Evolutionary conservation across 1,140 invertebrate species (phyloP).

Genomic region (Radopholus similis): DNA sequence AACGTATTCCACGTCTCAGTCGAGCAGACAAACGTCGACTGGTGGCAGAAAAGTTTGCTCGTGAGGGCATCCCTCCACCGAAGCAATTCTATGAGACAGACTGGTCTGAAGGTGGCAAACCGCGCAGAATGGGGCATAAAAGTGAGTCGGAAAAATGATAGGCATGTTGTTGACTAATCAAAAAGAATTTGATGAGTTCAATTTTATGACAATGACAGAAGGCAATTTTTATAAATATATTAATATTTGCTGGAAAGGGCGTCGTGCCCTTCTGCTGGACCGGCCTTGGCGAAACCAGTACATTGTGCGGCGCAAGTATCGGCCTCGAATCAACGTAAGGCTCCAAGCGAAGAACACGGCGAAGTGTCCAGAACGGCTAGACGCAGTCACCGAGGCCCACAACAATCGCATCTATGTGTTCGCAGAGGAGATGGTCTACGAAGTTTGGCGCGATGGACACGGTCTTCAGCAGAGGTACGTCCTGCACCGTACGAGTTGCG

Average conservation of each 20-base stretch:
- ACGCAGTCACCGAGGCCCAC: conserved; percentile 39
- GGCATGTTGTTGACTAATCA: background rate
- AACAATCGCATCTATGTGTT: conserved; percentile 42
- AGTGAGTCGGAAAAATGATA: background rate
- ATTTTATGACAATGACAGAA: no score
- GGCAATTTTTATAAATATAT: no score
- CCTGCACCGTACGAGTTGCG: background rate
- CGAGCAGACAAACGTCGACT: conserved; percentile 14
- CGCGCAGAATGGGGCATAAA: background rate
- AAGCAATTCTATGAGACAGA: conserved; percentile 4
- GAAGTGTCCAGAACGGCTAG: conserved; percentile 30
- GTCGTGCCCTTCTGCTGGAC: background rate
- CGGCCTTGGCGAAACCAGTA: background rate
- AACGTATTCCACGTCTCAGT: conserved; percentile 31
- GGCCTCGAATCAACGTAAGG: background rate
- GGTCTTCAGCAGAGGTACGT: conserved; percentile 29
- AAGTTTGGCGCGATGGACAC: conserved; percentile 29
- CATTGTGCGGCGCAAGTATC: background rate
- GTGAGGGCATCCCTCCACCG: background rate
- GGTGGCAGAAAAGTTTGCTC: conserved; percentile 1
- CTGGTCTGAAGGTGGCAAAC: background rate
- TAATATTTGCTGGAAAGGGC: background rate
- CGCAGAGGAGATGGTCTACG: conserved; percentile 35
- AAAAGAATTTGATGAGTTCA: conserved; percentile 16
- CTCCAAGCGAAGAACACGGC: conserved; percentile 1